Base-by-base conservation (phyloP, 2,797 vertebrate genomes). In the Sylvilagus floridanus region DNA sequence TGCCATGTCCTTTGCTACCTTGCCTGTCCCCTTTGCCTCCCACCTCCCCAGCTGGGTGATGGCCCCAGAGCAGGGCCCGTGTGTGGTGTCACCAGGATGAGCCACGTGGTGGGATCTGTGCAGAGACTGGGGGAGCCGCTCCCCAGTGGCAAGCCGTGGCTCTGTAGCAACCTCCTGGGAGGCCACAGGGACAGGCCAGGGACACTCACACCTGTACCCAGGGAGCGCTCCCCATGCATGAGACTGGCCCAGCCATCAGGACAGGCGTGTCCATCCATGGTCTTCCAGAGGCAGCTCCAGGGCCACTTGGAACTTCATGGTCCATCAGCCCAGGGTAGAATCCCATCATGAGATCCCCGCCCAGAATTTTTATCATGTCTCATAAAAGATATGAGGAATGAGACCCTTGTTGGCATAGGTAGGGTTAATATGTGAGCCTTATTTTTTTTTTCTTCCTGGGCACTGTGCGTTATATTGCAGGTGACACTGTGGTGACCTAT, bases 201-300 rank as follows among this genome's bases (percentile, higher is more conserved):
- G 24, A 32, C 42, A 37, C 37, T 14, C 26, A 13, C 35, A n/a
- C 1, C 52, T 22, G 22, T 11, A 4, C 32, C 52, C 16, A 0
- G 26, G 81, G 21, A 66, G 10, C n/a, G 7, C 24, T 32, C 2
- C 35, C 76, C 50, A 24, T n/a, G 71, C 72, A 8, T 66, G 30
- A 88, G 92, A 35, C 30, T 1, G 13, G 78, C 24, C 62, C 37
- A 17, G 22, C 35, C 19, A 5, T 9, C 73, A 32, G 65, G 24
- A 3, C 50, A n/a, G 19, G 19, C 14, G 4, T 4, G 11, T 24
- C 72, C 0, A 0, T 7, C 66, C 1, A 1, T n/a, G 2, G 1
- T n/a, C 57, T 77, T 50, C 28, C 37, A 63, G 21, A 19, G 21
- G 72, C 4, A 21, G 2, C 7, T 0, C 17, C 2, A 35, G 12